Conservation (phyloP, 92 coral and sea anemone genomes). For the Ricordea florida region DNA sequence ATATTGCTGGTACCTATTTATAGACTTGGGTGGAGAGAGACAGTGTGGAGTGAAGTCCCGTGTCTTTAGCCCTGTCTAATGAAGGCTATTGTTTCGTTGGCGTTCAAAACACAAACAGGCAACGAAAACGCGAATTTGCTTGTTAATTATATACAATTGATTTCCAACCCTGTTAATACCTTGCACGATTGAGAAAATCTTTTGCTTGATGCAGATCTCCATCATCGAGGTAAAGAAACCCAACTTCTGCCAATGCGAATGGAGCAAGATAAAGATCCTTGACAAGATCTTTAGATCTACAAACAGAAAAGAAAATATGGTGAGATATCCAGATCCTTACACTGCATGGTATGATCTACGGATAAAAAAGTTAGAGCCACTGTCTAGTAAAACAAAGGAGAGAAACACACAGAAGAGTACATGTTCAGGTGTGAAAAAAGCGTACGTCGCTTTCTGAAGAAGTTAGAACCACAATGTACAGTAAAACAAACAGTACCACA, state of each 20-base stretch:
- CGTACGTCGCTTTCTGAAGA: no score
- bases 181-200: slow-evolving; percentile 72
- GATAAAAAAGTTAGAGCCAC: no score
- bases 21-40: no score
- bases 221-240: slow-evolving; percentile 87
- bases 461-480: no score
- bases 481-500: no score
- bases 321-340: not conserved
- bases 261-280: slow-evolving; percentile 85
- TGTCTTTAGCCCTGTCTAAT: no score
- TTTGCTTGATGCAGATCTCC: slow-evolving; percentile 81
- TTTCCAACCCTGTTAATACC: slow-evolving; percentile 18
- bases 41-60: no score
- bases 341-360: no score
- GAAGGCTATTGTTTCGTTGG: not conserved
- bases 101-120: not conserved
- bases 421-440: slow-evolving; percentile 77
- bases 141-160: not conserved
- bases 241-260: slow-evolving; percentile 93
- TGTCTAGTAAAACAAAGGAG: slow-evolving; percentile 49
- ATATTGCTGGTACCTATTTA: no score
- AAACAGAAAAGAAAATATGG: not conserved
- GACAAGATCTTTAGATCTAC: slow-evolving; percentile 70
- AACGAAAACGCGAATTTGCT: not conserved
- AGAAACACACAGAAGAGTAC: slow-evolving; percentile 82